These are phyloP conservation scores for Caerostris darwini DNA, from an alignment of 1,140 invertebrate genomes.

Conservation along the genomic window DNA sequence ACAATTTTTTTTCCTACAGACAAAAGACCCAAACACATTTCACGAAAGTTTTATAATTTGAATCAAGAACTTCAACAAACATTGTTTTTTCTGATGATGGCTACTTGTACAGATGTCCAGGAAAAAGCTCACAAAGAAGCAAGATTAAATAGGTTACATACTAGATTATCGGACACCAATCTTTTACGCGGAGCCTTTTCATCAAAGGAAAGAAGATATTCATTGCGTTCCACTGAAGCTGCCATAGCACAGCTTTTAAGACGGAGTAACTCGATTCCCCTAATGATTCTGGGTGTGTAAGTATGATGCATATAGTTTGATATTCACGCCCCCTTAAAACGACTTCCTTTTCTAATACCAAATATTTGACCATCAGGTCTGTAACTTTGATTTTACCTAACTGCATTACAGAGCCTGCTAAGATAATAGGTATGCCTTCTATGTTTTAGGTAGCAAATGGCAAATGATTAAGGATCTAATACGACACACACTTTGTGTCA, in stretches of 20 bases:
- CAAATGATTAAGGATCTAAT: too few relatives aligned
- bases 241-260: slow-evolving; percentile 12
- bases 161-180: background rate
- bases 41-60: background rate
- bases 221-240: background rate
- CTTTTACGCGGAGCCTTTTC: background rate
- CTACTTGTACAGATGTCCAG: background rate
- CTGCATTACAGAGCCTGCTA: too few relatives aligned
- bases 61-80: background rate
- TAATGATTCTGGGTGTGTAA: background rate
- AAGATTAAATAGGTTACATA: background rate
- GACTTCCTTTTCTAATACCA: too few relatives aligned
- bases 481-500: too few relatives aligned
- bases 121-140: background rate
- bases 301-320: background rate
- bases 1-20: background rate
- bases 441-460: too few relatives aligned
- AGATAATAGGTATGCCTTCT: too few relatives aligned
- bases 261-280: background rate
- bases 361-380: too few relatives aligned
- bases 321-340: too few relatives aligned
- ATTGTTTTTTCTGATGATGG: background rate
- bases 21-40: background rate
- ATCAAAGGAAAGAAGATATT: too few relatives aligned
- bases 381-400: too few relatives aligned